Evolutionary conservation across 2,113 vertebrate genomes (phyloP).

Genomic region (Pseudois nayaur): DNA sequence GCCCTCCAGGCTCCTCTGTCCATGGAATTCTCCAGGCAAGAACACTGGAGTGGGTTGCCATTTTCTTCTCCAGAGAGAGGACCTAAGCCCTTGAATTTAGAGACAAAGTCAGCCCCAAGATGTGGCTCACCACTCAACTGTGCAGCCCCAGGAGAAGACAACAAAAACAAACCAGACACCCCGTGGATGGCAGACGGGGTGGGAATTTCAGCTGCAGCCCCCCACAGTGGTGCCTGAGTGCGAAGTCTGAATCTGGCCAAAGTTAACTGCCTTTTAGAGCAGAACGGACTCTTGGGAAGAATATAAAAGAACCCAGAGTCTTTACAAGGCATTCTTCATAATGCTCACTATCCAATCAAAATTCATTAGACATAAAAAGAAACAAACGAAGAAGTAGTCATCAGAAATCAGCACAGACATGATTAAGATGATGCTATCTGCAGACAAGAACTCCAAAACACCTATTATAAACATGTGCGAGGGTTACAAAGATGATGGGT

Average conservation of each 20-base stretch:
- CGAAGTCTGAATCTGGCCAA: neutral
- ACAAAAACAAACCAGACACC: too few relatives aligned
- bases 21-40: neutral
- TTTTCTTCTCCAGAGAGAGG: neutral
- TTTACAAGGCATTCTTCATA: neutral
- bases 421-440: neutral
- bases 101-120: neutral
- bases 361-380: neutral
- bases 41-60: neutral
- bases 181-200: too few relatives aligned
- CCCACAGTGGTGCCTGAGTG: neutral
- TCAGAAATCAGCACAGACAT: neutral
- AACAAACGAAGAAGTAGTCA: neutral
- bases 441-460: neutral
- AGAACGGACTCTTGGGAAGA: neutral
- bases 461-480: neutral
- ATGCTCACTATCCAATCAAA: neutral
- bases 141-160: neutral
- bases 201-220: neutral
- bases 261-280: neutral
- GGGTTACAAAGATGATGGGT: neutral
- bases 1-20: accelerated
- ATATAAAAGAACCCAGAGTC: neutral
- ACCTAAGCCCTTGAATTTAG: neutral
- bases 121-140: neutral